These are phyloP conservation scores for Noctilio leporinus DNA, from an alignment of 2,113 vertebrate genomes.

Conservation along the genomic window DNA sequence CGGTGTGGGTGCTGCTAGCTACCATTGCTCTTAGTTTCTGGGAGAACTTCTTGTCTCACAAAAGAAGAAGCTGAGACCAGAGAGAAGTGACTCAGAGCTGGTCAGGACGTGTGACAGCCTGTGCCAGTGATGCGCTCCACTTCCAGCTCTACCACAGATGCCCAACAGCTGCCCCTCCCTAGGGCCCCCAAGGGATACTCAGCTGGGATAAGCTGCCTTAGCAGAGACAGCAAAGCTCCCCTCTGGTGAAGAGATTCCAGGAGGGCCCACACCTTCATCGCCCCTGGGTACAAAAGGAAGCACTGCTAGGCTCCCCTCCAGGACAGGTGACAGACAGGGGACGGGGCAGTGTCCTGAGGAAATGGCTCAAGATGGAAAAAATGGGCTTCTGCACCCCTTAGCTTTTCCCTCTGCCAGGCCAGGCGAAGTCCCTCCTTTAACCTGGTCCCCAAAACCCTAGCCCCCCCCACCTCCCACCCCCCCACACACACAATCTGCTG, in stretches of 20 bases:
- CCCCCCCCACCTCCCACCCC: not conserved
- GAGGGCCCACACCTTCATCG: conserved; percentile 10
- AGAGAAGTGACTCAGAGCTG: not conserved
- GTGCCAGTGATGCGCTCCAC: not conserved
- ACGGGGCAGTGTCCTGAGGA: not conserved
- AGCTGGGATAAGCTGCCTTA: not conserved
- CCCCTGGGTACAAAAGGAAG: not conserved
- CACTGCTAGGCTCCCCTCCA: not conserved
- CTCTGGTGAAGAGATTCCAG: not conserved
- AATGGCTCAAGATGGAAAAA: not conserved
- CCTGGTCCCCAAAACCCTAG: not conserved
- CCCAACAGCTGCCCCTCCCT: not conserved
- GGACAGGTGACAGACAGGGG: not conserved
- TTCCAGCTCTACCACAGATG: not conserved
- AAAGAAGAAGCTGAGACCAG: not conserved
- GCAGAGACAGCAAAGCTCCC: not conserved
- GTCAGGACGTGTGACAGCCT: not conserved
- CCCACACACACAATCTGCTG: not conserved
- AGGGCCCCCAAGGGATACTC: not conserved
- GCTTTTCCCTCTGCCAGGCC: not conserved
- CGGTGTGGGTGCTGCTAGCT: not conserved
- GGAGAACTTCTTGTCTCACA: conserved; percentile 7
- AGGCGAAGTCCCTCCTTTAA: not conserved
- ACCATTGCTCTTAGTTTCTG: not conserved
- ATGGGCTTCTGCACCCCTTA: not conserved